These are phyloP conservation scores for Sebastes diploproa DNA, from an alignment of 2,797 vertebrate species.

Conservation along the genomic window DNA sequence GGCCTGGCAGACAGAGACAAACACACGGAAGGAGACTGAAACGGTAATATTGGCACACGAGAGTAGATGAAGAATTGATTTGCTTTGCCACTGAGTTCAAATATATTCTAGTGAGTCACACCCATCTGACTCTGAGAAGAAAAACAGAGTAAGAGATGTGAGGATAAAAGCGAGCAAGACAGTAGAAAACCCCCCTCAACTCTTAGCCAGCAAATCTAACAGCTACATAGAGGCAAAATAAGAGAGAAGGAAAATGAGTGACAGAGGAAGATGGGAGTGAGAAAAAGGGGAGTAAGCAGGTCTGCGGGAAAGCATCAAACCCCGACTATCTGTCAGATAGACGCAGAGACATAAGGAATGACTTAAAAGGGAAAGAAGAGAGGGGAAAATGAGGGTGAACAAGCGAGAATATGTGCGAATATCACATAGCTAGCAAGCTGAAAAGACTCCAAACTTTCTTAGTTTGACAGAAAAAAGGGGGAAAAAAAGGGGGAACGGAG, in stretches of 20 bases:
- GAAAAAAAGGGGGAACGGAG: neutral
- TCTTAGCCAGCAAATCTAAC: neutral
- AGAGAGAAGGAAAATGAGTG: constrained; percentile 17
- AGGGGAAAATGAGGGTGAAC: constrained; percentile 25
- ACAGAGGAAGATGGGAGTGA: constrained; percentile 19
- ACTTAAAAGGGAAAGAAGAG: constrained; percentile 29
- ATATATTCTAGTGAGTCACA: constrained; percentile 22
- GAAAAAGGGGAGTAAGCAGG: constrained; percentile 28
- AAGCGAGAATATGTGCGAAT: constrained; percentile 8
- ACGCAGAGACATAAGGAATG: neutral
- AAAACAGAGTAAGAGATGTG: neutral
- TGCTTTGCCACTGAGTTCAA: constrained; percentile 21
- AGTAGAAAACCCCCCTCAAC: constrained; percentile 2
- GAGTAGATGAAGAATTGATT: constrained; percentile 25
- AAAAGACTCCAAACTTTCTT: constrained; percentile 9
- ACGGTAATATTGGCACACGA: constrained; percentile 1
- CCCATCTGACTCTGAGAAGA: neutral
- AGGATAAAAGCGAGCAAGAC: constrained; percentile 8
- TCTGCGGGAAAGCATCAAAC: constrained; percentile 30
- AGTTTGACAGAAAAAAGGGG: constrained; percentile 4
- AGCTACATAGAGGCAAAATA: constrained; percentile 4
- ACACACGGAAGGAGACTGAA: neutral
- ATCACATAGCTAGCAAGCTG: constrained; percentile 2
- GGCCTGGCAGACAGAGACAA: neutral
- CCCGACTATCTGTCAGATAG: constrained; percentile 7